Base-by-base conservation (phyloP, 37 sponge, comb jelly and placozoan genomes). In the Diacarnus erythraeanus region DNA sequence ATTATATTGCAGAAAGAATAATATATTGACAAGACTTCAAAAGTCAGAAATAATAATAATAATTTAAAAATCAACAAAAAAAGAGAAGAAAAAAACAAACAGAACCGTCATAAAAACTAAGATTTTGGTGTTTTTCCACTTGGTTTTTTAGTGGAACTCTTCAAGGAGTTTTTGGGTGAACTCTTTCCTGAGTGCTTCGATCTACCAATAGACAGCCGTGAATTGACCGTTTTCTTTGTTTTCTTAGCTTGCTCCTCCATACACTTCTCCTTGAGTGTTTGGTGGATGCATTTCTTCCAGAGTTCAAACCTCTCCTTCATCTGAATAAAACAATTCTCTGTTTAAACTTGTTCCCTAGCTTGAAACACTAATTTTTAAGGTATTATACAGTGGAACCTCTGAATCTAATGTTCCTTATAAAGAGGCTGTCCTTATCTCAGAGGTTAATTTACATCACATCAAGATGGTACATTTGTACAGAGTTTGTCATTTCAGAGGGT, bases 211-310 rank as follows among this genome's bases (percentile, higher is more conserved):
- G 66, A 31, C 35, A 65, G 35, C 9, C 34, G 29, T 2, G 66
- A 65, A 5, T 26, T 65, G 34, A 65, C 66, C 2, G 31, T 65
- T 30, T 65, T 65, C 34, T 30, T 74, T 2, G 67, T 78, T 21
- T 80, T 69, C 59, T 41, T 80, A 15, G 59, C 36, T 1, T 67
- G 40, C 18, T 80, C 80, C 39, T 81, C 82, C 73, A 70, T 72
- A 26, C 73, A 81, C 51, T 64, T 61, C 35, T 81, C 74, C 51
- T 73, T 81, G 64, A 73, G 43, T 15, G 64, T 72, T n/a, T 72
- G 64, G 9, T 59, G 35, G 42, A 81, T 43, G 47, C 47, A 72
- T 29, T 73, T 33, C 47, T 59, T 61, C 82, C 82, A 81, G 18
- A 64, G 18, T 15, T 38, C 30, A 35, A 81, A 81, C 35, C 82